Percentiles rank a stretch among this genome's conserved stretches.
Evolutionary conservation across 2,113 vertebrate species (phyloP).

Genomic region (Prunella fulvescens): DNA sequence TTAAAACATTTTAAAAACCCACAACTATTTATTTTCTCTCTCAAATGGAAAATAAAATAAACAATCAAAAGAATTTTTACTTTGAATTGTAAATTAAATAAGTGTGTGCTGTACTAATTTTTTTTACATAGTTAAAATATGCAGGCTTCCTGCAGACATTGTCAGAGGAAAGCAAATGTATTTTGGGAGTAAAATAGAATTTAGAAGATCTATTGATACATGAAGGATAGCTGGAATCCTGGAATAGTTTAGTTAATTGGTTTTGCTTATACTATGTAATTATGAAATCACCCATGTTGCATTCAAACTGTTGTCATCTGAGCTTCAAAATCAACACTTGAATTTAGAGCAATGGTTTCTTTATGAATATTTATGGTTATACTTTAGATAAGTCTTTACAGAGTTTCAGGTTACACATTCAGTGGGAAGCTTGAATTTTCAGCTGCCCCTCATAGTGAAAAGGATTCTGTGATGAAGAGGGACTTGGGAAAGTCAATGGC

Average conservation of each 20-base stretch:
- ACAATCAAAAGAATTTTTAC: background rate
- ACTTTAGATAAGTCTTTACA: background rate
- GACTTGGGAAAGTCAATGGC: background rate
- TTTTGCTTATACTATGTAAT: background rate
- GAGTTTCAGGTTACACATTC: fast-evolving
- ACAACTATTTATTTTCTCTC: background rate
- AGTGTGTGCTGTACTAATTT: background rate
- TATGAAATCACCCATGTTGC: background rate
- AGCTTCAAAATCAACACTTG: background rate
- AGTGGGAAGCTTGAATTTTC: background rate
- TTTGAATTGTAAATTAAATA: background rate
- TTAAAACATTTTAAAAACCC: background rate
- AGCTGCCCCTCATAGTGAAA: background rate
- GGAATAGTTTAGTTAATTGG: background rate
- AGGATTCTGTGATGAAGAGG: background rate
- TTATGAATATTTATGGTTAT: background rate
- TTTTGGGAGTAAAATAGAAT: background rate
- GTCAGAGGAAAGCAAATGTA: background rate
- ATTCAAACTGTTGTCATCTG: background rate
- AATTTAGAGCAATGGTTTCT: background rate
- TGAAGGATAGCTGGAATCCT: background rate
- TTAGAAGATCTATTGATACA: background rate
- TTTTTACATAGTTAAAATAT: background rate
- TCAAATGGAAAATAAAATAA: background rate
- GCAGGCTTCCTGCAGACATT: background rate